Evolutionary conservation across 2,797 vertebrate species (phyloP), one percentile per base, ranked within the genome.

Genomic region (Aphelocoma californica): DNA sequence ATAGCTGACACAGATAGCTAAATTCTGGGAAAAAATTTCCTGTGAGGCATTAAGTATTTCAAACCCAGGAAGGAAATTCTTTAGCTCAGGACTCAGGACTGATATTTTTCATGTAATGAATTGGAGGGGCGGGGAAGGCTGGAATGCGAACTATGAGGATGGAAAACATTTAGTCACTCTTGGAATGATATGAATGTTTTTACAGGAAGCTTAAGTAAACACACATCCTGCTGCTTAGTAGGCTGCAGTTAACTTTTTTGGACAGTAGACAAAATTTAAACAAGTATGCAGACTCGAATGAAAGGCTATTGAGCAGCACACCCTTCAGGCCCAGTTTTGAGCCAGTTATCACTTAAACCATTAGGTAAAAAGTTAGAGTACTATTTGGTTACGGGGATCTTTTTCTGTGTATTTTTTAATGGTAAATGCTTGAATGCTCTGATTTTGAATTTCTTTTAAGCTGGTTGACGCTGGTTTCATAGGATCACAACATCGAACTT

Each of bases 151-250:
- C 97, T 98, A 98, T 98, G 98, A 97, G 97, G 88, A 97, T 98
- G 98, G 98, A 98, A 98, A 98, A 98, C 98, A 98, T 98, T 98
- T 98, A 98, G 98, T 98, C 98, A 98, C 97, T 98, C 98, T 98
- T 98, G 98, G 98, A 98, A 98, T 98, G 98, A 98, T 98, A 98
- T 98, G 98, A 98, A 98, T 98, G 98, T 98, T 98, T 98, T 98
- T 98, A 97, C 97, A 98, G 97, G 98, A 98, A 98, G 97, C 98
- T 98, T 98, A 98, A 98, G 97, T 98, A 98, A 98, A 98, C 97
- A 97, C 97, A 96, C 96, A 98, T 97, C 97, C 97, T 98, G 97
- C 97, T 97, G 96, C 92, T 97, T 96, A 97, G 93, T 96, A 97
- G 97, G 95, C 97, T 96, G 95, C 95, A 97, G 97, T 98, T 97